These are phyloP conservation scores for Drosophila arizonae DNA, from an alignment of 1,140 invertebrate genomes.

Conservation along the genomic window DNA sequence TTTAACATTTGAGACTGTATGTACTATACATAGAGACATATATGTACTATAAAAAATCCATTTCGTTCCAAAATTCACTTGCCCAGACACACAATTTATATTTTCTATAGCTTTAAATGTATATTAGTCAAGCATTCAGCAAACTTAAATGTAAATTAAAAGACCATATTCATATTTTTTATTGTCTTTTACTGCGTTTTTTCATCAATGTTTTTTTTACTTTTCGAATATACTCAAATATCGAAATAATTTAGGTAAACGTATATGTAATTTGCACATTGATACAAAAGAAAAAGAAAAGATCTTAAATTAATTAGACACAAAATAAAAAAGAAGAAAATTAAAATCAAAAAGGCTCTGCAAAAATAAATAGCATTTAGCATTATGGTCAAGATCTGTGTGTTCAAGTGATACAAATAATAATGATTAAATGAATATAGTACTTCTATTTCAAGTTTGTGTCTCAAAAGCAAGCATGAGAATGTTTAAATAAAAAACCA, in stretches of 20 bases:
- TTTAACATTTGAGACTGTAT: constrained; percentile 54
- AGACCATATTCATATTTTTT: background rate
- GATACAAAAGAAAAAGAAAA: constrained; percentile 10
- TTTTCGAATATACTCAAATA: constrained; percentile 13
- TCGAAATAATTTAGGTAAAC: background rate
- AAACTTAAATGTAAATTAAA: constrained; percentile 15
- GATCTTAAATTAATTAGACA: background rate
- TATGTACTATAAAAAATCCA: constrained; percentile 25
- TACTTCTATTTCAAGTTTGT: constrained; percentile 26
- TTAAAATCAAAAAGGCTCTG: constrained; percentile 23
- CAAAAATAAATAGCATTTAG: constrained; percentile 29
- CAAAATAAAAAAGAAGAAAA: background rate
- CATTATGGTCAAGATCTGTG: constrained; percentile 43
- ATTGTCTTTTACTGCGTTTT: background rate
- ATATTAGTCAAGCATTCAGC: constrained; percentile 55
- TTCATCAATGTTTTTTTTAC: background rate
- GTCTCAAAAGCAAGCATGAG: constrained; percentile 12
- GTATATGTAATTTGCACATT: constrained; percentile 28
- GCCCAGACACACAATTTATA: constrained; percentile 36
- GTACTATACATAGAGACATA: constrained; percentile 39
- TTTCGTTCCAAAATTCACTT: constrained; percentile 12
- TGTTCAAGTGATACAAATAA: constrained; percentile 41
- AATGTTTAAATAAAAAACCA: constrained; percentile 38
- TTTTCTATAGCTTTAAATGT: constrained; percentile 77
- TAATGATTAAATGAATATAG: constrained; percentile 11